Evolutionary conservation across 2,888 invertebrate genomes (phyloP).

Genomic region (Ditylenchus weischeri): DNA sequence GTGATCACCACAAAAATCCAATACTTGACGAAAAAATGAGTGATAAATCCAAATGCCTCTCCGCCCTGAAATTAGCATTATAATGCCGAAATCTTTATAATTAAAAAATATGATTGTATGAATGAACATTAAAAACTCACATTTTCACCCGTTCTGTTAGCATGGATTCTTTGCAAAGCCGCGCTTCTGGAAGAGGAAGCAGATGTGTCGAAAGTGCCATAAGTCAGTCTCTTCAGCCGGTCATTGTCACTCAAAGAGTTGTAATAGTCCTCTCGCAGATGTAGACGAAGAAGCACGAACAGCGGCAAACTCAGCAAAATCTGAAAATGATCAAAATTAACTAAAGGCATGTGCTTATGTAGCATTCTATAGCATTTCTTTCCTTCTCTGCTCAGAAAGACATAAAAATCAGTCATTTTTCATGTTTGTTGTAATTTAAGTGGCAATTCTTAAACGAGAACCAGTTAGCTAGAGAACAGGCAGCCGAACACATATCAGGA

Average conservation of each 20-base stretch:
- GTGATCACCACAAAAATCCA: constrained; percentile 94
- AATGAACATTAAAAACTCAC: too few species aligned
- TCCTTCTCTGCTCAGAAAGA: not conserved
- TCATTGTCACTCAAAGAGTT: constrained; percentile 52
- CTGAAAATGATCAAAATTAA: constrained; percentile 32
- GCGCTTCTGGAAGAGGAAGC: constrained; percentile 2
- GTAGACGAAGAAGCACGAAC: constrained; percentile 55
- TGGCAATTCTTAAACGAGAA: constrained; percentile 12
- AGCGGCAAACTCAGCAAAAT: constrained; percentile 55
- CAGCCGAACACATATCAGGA: too few species aligned
- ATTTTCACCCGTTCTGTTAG: constrained; percentile 1
- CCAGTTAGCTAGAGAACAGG: too few species aligned
- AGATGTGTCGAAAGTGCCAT: constrained; percentile 46
- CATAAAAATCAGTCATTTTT: not conserved
- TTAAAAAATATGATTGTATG: too few species aligned
- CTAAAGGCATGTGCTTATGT: not conserved
- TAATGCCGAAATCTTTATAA: too few species aligned
- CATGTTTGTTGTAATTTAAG: not conserved
- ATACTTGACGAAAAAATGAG: constrained; percentile 72
- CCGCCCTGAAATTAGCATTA: constrained; percentile 8
- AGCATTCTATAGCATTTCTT: too few species aligned
- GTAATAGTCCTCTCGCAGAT: constrained; percentile 45
- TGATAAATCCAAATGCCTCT: constrained; percentile 27
- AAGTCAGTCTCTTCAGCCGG: constrained; percentile 41
- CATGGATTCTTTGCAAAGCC: not conserved